Base-by-base conservation (phyloP, 2,797 vertebrate species). In the Lates japonicus region DNA sequence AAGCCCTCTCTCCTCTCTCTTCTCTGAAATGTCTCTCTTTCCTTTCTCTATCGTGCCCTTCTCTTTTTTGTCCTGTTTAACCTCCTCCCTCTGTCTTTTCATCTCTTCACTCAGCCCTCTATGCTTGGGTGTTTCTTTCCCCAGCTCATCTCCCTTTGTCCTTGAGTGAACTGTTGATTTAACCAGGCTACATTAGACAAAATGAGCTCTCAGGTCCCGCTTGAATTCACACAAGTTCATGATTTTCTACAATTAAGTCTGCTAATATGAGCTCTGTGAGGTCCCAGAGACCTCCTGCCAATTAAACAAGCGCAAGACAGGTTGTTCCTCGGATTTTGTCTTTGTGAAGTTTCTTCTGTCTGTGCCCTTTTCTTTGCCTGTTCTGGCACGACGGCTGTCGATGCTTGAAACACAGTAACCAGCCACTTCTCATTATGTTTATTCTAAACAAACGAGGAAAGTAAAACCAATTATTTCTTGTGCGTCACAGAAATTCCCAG, bases 231-330 rank as follows among this genome's bases (percentile, higher is more conserved):
- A 74, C 19, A 48, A 72, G 54, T 67, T 74, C 4, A 11, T 29
- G 31, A 78, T 82, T 73, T 82, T 70, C 76, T 44, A 3, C 37
- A 61, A 70, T 85, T 75, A 76, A 68, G 61, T 39, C 60, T 25
- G 57, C 52, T 80, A 69, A 78, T 76, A 9, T 5, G 65, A 55
- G 52, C 70, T 22, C 59, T 0, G 72, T 19, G 63, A 41, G 57
- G 39, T 62, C 63, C 60, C 62, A 5, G 39, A 75, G 55, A 73
- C 63, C 31, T 62, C 48, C 62, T 63, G 59, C 64, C 46, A 65
- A 66, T 75, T 79, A 67, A 60, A 70, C 59, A 49, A 16, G 67
- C 46, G 33, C 37, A 19, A 31, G 29, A 7, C 37, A 3, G 22
- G 44, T 33, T n/a, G 19, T 39, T 58, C 14, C 42, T 31, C 7